Evolutionary conservation across 2,797 vertebrate genomes (phyloP).

Genomic region (Malacoraja senta): DNA sequence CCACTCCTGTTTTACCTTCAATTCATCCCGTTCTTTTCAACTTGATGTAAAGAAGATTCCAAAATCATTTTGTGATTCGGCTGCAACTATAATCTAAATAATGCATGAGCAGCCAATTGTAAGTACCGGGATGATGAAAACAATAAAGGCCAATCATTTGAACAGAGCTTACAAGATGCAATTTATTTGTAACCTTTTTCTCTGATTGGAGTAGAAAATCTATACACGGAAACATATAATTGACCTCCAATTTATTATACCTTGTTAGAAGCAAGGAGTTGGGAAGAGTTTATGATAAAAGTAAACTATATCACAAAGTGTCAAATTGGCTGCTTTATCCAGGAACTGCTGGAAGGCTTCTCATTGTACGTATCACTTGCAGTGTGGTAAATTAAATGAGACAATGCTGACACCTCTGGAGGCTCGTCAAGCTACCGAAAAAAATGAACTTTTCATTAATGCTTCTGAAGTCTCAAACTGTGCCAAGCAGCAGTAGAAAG

Average conservation of each 20-base stretch:
- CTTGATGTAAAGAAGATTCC: neutral
- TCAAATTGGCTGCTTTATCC: neutral
- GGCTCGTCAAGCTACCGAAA: neutral
- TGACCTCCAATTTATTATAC: constrained; percentile 4
- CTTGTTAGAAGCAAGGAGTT: constrained; percentile 11
- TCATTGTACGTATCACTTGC: neutral
- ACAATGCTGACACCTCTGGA: neutral
- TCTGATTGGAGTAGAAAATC: neutral
- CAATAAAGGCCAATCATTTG: neutral
- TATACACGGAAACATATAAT: neutral
- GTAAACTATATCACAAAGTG: neutral
- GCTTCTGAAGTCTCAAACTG: neutral
- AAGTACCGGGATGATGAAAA: neutral
- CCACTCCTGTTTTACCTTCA: neutral
- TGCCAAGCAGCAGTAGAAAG: neutral
- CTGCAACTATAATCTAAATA: neutral
- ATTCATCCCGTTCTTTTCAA: neutral
- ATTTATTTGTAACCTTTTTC: constrained; percentile 7
- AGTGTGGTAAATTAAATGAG: neutral
- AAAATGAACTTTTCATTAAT: neutral
- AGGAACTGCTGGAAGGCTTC: neutral
- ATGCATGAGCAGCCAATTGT: constrained; percentile 15
- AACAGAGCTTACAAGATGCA: neutral
- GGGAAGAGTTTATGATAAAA: neutral
- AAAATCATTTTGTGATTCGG: neutral